A percentile compares a stretch with the other conserved stretches of the same genome.
Evolutionary conservation across 2,113 vertebrate genomes (phyloP).

Genomic region (Pomatorhinus ruficollis): DNA sequence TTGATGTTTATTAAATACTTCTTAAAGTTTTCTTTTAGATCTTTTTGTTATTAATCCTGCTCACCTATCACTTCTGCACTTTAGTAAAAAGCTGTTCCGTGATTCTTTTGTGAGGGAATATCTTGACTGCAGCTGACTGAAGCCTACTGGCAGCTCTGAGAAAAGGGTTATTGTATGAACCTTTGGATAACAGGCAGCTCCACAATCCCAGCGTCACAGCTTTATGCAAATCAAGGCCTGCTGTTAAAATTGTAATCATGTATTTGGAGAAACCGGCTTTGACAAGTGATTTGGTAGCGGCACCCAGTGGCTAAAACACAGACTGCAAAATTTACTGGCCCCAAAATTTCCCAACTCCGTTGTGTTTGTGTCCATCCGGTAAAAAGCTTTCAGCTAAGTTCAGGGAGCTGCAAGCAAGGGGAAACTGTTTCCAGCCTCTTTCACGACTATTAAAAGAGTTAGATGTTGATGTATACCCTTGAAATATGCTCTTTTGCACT

Average conservation of each 20-base stretch:
- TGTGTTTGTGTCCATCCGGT: not conserved
- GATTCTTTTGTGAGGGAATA: not conserved
- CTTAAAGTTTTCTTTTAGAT: not conserved
- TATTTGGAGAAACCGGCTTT: not conserved
- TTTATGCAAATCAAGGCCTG: not conserved
- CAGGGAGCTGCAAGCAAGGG: not conserved
- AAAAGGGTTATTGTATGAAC: not conserved
- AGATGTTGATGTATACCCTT: not conserved
- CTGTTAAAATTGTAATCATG: not conserved
- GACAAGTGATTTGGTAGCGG: slow-evolving; percentile 46
- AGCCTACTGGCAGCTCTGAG: not conserved
- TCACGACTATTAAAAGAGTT: not conserved
- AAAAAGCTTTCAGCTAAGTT: not conserved
- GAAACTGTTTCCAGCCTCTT: not conserved
- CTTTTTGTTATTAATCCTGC: not conserved
- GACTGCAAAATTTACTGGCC: not conserved
- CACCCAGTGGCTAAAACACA: slow-evolving; percentile 55
- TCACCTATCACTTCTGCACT: not conserved
- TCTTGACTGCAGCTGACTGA: not conserved
- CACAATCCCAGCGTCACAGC: not conserved
- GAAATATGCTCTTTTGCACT: not conserved
- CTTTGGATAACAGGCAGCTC: not conserved
- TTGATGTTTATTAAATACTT: not conserved
- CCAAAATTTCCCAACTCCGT: not conserved
- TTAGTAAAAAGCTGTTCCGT: not conserved